Conservation (phyloP, 2,113 vertebrate species). For the Tenrec ecaudatus region DNA sequence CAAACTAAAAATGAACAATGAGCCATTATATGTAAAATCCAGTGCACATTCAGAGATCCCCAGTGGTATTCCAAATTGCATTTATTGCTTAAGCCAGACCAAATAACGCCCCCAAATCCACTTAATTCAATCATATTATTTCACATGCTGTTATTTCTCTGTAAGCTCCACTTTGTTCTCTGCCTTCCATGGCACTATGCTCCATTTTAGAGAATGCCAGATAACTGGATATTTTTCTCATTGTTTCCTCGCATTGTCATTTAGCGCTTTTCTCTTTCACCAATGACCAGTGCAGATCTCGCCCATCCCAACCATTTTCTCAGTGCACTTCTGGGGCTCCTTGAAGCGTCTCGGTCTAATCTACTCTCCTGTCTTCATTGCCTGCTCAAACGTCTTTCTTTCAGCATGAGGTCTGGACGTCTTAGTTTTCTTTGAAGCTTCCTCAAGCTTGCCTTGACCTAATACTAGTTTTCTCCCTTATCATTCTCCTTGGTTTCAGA, state of each 20-base stretch:
- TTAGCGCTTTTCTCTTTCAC: not conserved
- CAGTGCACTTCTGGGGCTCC: not conserved
- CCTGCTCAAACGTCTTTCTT: not conserved
- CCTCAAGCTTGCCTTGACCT: not conserved
- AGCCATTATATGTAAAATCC: constrained; percentile 2
- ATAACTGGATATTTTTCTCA: not conserved
- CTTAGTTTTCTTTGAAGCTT: not conserved
- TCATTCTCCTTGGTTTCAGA: not conserved
- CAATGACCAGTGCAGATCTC: not conserved
- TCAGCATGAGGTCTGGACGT: not conserved
- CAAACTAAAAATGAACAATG: constrained; percentile 18
- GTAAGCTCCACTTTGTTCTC: not conserved
- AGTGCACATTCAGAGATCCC: not conserved
- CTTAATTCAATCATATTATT: not conserved
- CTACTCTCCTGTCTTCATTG: not conserved
- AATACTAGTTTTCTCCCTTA: not conserved
- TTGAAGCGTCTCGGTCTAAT: not conserved
- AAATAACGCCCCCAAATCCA: not conserved
- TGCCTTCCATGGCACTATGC: not conserved
- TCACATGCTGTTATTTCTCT: constrained; percentile 14
- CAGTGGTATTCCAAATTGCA: not conserved
- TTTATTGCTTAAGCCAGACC: not conserved
- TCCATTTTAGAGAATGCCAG: constrained; percentile 9
- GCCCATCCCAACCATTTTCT: not conserved
- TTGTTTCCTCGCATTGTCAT: not conserved